Evolutionary conservation across 64 coral and sea anemone genomes (phyloP), one percentile per base, ranked within the genome.

Genomic region (Trachythela sp.): DNA sequence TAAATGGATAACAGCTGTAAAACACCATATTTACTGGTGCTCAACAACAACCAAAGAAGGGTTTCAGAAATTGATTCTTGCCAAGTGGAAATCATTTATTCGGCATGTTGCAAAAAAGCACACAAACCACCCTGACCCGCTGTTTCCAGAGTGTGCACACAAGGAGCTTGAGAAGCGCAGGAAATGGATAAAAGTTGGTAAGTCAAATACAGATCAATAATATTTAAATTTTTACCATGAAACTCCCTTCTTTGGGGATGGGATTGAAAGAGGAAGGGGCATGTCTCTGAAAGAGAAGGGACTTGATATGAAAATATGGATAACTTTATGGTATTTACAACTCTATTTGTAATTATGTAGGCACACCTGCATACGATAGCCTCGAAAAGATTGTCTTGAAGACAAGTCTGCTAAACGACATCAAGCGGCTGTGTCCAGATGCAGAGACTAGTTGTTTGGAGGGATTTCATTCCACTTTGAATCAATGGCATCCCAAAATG

Each of bases 71-170:
- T 8, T 84, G 7, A 84, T 43, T 40, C 8, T 84, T 9, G 83
- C 83, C 39, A 84, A 84, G 39, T 84, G 83, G 83, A 84, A 84
- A 36, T 84, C 36, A 4, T 48, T 84, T 13, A 84, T 84, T 48
- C 39, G 27, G 2, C 36, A 84, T 64, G 56, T 64, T 64, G 20
- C 56, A 10, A 64, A 64, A 0, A 64, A 64, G 26, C 56, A 64
- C 5, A 8, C 56, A 64, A 27, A 64, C 17, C 56, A 64, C 26
- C 56, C 56, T 64, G 56, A 64, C 26, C 56, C 56, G 7, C 22
- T 22, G 17, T 64, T 64, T 64, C 20, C 20, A 64, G 2, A 64
- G 26, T 64, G 56, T 64, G 56, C 56, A 64, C 56, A 64, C 26
- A 8, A 64, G 20, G 24, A 64, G 20, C 20, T 2, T 64, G 26